Evolutionary conservation across 2,797 vertebrate genomes (phyloP), one percentile per base, ranked within the genome.

Genomic region (Petrocephalus sullivani): DNA sequence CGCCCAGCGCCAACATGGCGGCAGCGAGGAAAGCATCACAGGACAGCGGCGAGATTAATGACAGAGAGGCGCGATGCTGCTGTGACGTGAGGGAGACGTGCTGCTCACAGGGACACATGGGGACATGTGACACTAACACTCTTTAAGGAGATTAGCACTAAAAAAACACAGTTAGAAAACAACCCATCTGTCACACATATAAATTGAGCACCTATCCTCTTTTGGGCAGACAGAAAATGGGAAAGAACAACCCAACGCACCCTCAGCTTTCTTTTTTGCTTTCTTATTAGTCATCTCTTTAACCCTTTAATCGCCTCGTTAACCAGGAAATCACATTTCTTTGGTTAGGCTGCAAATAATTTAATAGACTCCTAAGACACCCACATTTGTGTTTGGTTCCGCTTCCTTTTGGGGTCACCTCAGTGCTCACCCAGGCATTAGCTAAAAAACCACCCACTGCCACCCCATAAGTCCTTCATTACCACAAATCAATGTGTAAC

Each of bases 11-110:
- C 14, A 23, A 33, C 1, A 3, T 4, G 64, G 28, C 28, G 0
- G 12, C 64, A 16, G 28, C 64, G 51, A 28, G 0, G 84, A 54
- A 58, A 51, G 51, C 51, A 75, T 58, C 8, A 12, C 23, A 86
- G 87, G 90, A 90, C 91, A 90, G 91, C 91, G 56, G 88, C 92
- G 89, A 75, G 64, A 61, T 23, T 56, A 84, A 78, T 54, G 78
- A 0, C 1, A 88, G 85, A 89, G 53, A 78, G 51, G 53, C 33
- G 37, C 9, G n/a, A 41, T 8, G 88, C 19, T 37, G 64, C 64
- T 2, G 28, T 14, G 12, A 28, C 2, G 28, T 1, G 1, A 33
- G 14, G 64, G 64, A 37, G 61, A 33, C 23, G 0, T 21, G 4
- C 61, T 8, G 10, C 28, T n/a, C 61, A 12, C 21, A 28, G 61